phyloP scores from a whole-genome alignment of 2,113 vertebrate genomes.

The Ictalurus furcatus region DNA sequence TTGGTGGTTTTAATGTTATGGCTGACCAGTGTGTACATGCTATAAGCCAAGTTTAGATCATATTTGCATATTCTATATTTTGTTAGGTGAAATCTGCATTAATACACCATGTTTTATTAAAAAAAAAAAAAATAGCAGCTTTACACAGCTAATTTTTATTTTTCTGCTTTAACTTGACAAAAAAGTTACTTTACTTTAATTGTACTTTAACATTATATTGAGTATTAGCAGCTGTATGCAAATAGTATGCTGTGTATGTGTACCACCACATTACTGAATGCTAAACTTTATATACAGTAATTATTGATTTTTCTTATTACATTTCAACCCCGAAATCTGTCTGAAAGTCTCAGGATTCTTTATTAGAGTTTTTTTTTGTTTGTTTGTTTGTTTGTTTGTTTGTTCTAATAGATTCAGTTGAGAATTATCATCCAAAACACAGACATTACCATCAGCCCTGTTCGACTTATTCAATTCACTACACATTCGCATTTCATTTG shows the following conservation, averaged over 20 bases:
- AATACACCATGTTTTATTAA: background rate
- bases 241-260: background rate
- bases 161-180: background rate
- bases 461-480: background rate
- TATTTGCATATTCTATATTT: background rate
- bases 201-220: background rate
- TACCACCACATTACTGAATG: background rate
- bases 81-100: background rate
- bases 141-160: background rate
- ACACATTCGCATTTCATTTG: background rate
- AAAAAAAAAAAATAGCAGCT: too few species aligned
- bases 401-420: background rate
- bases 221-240: too few species aligned
- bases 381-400: background rate
- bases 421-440: background rate
- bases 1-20: too few species aligned
- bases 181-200: too few species aligned
- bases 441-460: background rate
- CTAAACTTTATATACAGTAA: background rate
- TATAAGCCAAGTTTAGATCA: background rate
- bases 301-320: background rate
- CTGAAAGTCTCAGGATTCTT: background rate
- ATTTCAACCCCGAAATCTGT: background rate
- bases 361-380: background rate
- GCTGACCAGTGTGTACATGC: too few species aligned